These are phyloP conservation scores for Natator depressus DNA, from an alignment of 2,113 vertebrate genomes.

Conservation along the genomic window DNA sequence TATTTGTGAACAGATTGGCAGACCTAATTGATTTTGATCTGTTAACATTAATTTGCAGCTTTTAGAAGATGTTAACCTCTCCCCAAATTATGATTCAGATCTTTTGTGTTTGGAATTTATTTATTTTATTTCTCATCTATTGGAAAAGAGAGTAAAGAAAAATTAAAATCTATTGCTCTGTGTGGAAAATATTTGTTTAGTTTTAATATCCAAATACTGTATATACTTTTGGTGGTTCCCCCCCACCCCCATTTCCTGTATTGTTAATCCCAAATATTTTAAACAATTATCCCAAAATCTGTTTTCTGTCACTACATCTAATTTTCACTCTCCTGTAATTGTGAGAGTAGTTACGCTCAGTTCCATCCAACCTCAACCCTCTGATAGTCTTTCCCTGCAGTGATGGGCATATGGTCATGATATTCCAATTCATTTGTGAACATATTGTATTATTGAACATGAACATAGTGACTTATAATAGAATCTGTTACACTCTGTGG, in stretches of 20 bases:
- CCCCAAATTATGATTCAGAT: constrained; percentile 18
- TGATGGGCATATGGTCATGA: neutral
- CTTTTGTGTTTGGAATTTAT: constrained; percentile 10
- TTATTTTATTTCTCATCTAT: neutral
- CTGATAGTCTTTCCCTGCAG: neutral
- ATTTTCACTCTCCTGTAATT: neutral
- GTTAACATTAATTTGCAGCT: constrained; percentile 64
- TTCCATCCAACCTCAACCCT: neutral
- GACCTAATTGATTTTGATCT: constrained; percentile 62
- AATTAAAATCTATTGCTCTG: neutral
- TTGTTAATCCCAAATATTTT: neutral
- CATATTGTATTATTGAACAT: neutral
- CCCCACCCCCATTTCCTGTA: neutral
- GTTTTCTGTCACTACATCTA: neutral
- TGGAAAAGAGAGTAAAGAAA: neutral
- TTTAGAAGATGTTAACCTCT: constrained; percentile 41
- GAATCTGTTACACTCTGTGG: neutral
- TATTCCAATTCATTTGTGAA: constrained; percentile 7
- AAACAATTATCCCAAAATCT: neutral
- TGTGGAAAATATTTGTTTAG: neutral
- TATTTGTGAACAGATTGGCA: constrained; percentile 47
- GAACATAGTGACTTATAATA: neutral
- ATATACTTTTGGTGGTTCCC: neutral
- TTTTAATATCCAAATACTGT: neutral
- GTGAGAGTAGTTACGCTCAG: neutral